A percentile compares a stretch with the other conserved stretches of the same genome.
Conservation (phyloP, 64 coral and sea anemone species). For the Platygyra sinensis region DNA sequence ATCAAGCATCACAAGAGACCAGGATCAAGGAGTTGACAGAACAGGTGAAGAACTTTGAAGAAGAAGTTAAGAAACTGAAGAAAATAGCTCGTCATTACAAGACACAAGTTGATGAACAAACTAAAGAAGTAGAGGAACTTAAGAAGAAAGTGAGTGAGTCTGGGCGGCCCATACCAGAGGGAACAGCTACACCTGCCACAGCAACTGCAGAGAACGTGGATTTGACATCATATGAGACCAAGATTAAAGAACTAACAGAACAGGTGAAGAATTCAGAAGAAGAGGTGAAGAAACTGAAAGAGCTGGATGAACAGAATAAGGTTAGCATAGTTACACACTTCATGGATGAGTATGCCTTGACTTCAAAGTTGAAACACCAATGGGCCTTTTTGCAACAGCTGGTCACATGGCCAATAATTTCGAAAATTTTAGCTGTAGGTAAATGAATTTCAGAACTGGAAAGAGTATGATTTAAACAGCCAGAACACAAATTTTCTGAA, state of each 20-base stretch:
- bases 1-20: constrained; percentile 37
- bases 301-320: constrained; percentile 82
- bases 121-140: constrained; percentile 56
- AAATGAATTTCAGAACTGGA: too few relatives aligned
- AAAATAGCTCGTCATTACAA: constrained; percentile 92
- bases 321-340: constrained; percentile 2
- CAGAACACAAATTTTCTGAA: too few relatives aligned
- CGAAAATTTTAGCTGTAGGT: too few relatives aligned
- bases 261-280: constrained; percentile 56
- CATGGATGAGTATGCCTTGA: too few relatives aligned
- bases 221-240: constrained; percentile 39
- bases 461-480: too few relatives aligned
- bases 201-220: constrained; percentile 42
- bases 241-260: constrained; percentile 77
- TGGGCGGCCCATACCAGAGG: constrained; percentile 13
- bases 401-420: too few relatives aligned
- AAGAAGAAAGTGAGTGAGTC: constrained; percentile 69
- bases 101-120: constrained; percentile 81
- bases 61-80: constrained; percentile 79
- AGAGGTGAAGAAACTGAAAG: constrained; percentile 76
- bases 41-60: constrained; percentile 54
- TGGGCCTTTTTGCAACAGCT: too few relatives aligned
- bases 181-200: neutral
- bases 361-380: too few relatives aligned
- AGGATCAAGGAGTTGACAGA: constrained; percentile 80